Evolutionary conservation across 2,888 invertebrate species (phyloP).

Genomic region (Oligia fasciuncula): DNA sequence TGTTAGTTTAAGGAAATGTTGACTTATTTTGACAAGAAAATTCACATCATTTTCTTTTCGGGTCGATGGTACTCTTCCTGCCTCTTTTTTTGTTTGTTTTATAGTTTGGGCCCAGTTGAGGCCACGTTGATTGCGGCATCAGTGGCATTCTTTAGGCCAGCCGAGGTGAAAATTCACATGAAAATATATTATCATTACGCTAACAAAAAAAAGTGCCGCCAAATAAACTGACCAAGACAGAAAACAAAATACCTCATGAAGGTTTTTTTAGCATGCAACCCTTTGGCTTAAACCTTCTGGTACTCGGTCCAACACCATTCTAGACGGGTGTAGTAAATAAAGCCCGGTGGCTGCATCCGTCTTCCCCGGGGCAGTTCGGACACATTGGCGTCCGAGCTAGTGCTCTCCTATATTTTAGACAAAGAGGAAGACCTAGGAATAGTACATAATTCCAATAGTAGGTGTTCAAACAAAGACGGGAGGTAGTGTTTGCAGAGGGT

Average conservation of each 20-base stretch:
- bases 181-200: neutral
- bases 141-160: neutral
- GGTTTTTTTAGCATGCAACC: neutral
- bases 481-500: neutral
- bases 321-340: constrained; percentile 64
- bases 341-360: constrained; percentile 66
- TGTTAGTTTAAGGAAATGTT: neutral
- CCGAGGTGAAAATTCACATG: neutral
- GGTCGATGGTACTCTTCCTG: neutral
- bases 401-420: constrained; percentile 40
- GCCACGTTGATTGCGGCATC: neutral
- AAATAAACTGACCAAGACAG: neutral
- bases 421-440: constrained; percentile 13
- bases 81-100: neutral
- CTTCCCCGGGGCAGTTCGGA: constrained; percentile 56
- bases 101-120: neutral
- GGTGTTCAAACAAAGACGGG: constrained; percentile 7
- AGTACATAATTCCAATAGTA: neutral
- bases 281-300: constrained; percentile 5
- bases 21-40: neutral
- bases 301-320: constrained; percentile 36
- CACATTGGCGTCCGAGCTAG: constrained; percentile 35
- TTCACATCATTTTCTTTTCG: neutral
- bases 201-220: neutral
- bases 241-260: neutral